Percentiles rank a stretch among this genome's conserved stretches.
Evolutionary conservation across 2,113 vertebrate species (phyloP).

Genomic region (Oreocharis arfaki): DNA sequence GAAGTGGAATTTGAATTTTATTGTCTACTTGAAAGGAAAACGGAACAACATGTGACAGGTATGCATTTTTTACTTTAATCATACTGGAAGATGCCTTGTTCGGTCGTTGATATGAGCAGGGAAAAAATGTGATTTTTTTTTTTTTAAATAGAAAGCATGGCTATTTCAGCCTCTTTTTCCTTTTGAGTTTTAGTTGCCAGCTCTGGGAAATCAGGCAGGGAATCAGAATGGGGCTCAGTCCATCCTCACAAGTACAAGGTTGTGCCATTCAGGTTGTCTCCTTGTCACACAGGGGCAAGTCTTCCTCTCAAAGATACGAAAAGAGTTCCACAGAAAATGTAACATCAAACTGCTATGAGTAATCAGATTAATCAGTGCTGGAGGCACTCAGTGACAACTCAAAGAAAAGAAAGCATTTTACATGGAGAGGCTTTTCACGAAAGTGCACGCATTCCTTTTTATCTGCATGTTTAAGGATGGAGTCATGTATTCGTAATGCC

Average conservation of each 20-base stretch:
- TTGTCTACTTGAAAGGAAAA: neutral
- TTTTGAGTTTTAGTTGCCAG: neutral
- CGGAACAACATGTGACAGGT: neutral
- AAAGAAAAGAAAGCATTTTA: neutral
- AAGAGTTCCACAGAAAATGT: neutral
- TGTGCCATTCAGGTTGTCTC: neutral
- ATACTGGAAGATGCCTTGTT: neutral
- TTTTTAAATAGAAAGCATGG: neutral
- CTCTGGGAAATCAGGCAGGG: neutral
- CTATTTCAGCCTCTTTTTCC: neutral
- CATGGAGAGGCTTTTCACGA: neutral
- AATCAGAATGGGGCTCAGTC: neutral
- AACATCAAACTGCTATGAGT: neutral
- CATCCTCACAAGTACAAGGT: neutral
- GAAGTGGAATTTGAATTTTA: neutral
- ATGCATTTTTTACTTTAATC: neutral
- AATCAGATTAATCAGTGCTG: slow-evolving; percentile 45
- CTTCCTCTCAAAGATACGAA: neutral
- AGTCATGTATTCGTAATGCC: neutral
- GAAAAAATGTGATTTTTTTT: neutral
- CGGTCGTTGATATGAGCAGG: neutral
- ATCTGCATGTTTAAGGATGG: neutral
- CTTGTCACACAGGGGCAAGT: neutral
- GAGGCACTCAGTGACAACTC: neutral
- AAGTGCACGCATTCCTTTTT: neutral